Conservation (phyloP, 2,888 invertebrate species). For the Lycaena phlaeas region DNA sequence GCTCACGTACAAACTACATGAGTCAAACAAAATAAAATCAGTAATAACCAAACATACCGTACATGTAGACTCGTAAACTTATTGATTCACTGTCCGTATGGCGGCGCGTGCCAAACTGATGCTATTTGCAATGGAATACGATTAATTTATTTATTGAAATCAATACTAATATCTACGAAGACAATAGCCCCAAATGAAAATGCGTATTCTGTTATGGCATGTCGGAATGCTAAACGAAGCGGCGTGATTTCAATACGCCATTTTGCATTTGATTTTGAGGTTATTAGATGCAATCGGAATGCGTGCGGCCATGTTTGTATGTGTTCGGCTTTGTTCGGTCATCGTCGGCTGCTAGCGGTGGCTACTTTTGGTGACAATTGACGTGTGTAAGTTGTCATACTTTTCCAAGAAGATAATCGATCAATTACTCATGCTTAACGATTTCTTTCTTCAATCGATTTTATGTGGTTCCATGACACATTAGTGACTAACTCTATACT, state of each 20-base stretch:
- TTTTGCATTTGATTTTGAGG: conserved; percentile 71
- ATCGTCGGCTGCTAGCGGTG: conserved; percentile 40
- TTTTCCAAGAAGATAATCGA: conserved; percentile 51
- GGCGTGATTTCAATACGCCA: conserved; percentile 68
- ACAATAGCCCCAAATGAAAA: conserved; percentile 71
- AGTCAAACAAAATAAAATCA: conserved; percentile 57
- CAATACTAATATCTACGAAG: conserved; percentile 69
- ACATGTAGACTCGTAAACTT: conserved; percentile 46
- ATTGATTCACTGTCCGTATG: conserved; percentile 58
- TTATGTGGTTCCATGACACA: conserved; percentile 6
- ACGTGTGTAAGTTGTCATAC: conserved; percentile 47
- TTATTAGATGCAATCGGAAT: conserved; percentile 73
- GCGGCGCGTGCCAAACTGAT: conserved; percentile 65
- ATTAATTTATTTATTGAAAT: conserved; percentile 74
- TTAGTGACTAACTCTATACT: neutral
- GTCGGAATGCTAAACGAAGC: conserved; percentile 68
- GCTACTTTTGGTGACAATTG: conserved; percentile 47
- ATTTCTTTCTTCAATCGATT: conserved; percentile 5
- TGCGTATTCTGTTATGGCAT: conserved; percentile 65
- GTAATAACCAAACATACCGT: conserved; percentile 44
- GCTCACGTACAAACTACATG: conserved; percentile 52
- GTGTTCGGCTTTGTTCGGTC: conserved; percentile 50
- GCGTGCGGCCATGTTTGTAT: conserved; percentile 60
- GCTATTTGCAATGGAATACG: conserved; percentile 61
- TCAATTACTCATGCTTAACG: conserved; percentile 35